These are phyloP conservation scores for Eriocheir sinensis DNA, from an alignment of 1,140 invertebrate species.

Conservation along the genomic window DNA sequence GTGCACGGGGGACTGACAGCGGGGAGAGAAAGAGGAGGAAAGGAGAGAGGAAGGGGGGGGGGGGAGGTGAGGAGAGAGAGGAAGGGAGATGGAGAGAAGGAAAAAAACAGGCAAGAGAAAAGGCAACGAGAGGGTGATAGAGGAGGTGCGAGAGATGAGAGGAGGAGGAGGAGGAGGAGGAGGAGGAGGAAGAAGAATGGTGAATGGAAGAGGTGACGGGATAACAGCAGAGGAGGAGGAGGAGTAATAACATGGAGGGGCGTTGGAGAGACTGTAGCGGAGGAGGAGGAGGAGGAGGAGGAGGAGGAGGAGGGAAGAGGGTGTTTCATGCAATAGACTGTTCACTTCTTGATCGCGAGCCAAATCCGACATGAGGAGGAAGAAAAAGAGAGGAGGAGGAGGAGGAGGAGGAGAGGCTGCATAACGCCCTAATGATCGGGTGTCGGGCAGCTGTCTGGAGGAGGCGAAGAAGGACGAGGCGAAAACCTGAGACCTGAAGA, in stretches of 20 bases:
- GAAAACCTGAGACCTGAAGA: too few species aligned
- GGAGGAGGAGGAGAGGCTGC: background rate
- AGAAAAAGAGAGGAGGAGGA: background rate
- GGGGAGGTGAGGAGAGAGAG: background rate
- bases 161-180: background rate
- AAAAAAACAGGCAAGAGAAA: background rate
- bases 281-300: background rate
- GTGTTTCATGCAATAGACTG: background rate
- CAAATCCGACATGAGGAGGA: background rate
- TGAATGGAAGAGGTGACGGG: conserved; percentile 33
- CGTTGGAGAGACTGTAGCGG: background rate
- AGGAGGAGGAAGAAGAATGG: background rate
- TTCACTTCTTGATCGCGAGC: background rate
- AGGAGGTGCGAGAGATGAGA: background rate
- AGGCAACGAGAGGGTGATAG: background rate
- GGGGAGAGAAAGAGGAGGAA: background rate
- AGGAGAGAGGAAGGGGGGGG: background rate
- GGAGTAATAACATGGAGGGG: background rate
- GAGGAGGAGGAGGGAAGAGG: background rate
- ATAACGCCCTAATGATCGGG: background rate
- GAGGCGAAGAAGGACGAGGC: too few species aligned
- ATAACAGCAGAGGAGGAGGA: background rate
- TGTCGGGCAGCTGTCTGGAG: too few species aligned
- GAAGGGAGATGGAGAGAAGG: background rate
- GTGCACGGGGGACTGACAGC: background rate